Base-by-base conservation (phyloP, 64 coral and sea anemone genomes). In the Dendronephthya gigantea region DNA sequence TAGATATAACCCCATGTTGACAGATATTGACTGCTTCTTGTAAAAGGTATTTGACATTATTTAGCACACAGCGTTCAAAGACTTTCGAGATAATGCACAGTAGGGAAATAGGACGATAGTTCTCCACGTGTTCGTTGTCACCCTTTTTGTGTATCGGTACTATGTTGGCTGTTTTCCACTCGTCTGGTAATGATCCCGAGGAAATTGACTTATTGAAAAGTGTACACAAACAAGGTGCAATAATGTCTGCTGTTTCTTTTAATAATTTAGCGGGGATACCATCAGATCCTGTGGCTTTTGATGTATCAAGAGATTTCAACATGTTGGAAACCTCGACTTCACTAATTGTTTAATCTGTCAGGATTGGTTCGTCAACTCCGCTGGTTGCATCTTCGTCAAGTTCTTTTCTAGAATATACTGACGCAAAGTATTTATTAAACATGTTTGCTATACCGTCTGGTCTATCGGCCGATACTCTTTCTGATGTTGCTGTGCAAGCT, bases 1-100 rank as follows among this genome's bases (percentile, higher is more conserved):
- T 49, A 58, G 49, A n/a, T 55, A 36, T 55, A 85, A 59, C 34
- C 23, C 83, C 83, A 85, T 84, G 83, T 84, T 84, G 83, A 84
- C 47, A 49, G 47, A 34, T 1, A 47, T 84, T 31, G 47, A 84
- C 52, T 51, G 52, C 47, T 52, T 52, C 51, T 15, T 11, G 51
- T 6, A 58, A 58, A n/a, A 6, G 51, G 51, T 58, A 15, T 58
- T 58, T 58, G 23, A 58, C 14, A 17, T 58, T 58, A 58, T 58
- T 58, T 15, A 58, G 23, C 4, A 58, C 14, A n/a, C 51, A 58
- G 51, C 14, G 51, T 58, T 58, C 51, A 11, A 58, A 58, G 22
- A 58, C 51, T 58, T 58, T 58, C 51, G 51, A 58, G 14, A 58
- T 58, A 6, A 58, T 58, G 51, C 51, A 58, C 51, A 58, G 51